These are phyloP conservation scores for Ispidina picta DNA, from an alignment of 2,797 vertebrate genomes.

Conservation along the genomic window DNA sequence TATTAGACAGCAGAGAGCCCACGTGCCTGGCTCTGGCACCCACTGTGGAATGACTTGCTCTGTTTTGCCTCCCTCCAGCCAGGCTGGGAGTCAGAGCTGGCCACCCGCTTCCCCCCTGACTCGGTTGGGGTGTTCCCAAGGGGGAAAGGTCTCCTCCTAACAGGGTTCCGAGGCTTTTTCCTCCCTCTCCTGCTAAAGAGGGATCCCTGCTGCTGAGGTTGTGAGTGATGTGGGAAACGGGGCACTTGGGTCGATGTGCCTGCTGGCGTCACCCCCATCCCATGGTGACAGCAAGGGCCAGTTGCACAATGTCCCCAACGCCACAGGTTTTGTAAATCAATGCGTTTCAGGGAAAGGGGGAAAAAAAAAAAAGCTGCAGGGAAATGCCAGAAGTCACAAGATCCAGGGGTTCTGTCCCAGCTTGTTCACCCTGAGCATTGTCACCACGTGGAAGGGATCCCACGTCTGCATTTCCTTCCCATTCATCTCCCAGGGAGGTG, in stretches of 20 bases:
- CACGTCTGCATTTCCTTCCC: not conserved
- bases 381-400: not conserved
- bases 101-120: not conserved
- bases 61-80: not conserved
- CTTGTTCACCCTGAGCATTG: not conserved
- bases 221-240: fast-evolving
- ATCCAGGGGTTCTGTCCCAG: not conserved
- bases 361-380: not conserved
- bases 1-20: not conserved
- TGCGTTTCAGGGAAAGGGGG: not conserved
- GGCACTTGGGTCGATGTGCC: fast-evolving
- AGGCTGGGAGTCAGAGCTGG: not conserved
- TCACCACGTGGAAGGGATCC: not conserved
- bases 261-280: fast-evolving
- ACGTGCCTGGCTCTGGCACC: fast-evolving
- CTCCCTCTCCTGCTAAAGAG: not conserved
- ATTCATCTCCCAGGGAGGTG: not conserved
- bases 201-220: fast-evolving
- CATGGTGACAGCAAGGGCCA: fast-evolving
- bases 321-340: fast-evolving
- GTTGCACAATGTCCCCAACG: not conserved
- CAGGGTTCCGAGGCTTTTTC: not conserved
- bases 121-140: not conserved
- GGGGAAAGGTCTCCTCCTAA: not conserved
- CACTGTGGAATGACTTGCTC: not conserved